phyloP scores from a whole-genome alignment of 2,888 invertebrate species.

The Drosophila demipolita region DNA sequence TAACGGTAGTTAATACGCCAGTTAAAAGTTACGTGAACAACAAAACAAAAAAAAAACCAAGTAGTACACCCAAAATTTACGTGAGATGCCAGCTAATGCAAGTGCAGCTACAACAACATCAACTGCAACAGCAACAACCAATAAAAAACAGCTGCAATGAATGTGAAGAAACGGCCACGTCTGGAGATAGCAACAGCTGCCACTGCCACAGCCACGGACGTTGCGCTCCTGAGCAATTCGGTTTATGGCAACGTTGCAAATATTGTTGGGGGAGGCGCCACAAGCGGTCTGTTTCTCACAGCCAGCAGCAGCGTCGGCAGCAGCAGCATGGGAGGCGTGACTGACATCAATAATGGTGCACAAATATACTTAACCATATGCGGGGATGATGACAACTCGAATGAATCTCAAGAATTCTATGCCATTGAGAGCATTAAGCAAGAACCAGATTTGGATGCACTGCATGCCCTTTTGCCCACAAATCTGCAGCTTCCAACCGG shows the following conservation, averaged over 20 bases:
- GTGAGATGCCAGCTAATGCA: slow-evolving; percentile 42
- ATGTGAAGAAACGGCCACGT: slow-evolving; percentile 69
- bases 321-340: slow-evolving; percentile 25
- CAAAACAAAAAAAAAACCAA: slow-evolving; percentile 14
- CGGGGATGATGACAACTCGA: slow-evolving; percentile 74
- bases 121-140: slow-evolving; percentile 11
- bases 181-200: slow-evolving; percentile 63
- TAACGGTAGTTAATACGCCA: slow-evolving; percentile 50
- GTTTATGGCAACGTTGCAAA: slow-evolving; percentile 32
- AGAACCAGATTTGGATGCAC: slow-evolving; percentile 73
- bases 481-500: slow-evolving; percentile 78
- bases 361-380: slow-evolving; percentile 79
- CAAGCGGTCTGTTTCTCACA: slow-evolving; percentile 52
- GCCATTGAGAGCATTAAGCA: slow-evolving; percentile 77
- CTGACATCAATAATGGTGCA: slow-evolving; percentile 52
- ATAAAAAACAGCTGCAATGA: slow-evolving; percentile 56
- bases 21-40: slow-evolving; percentile 59
- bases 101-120: slow-evolving; percentile 14
- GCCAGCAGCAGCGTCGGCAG: slow-evolving; percentile 28
- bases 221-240: slow-evolving; percentile 19
- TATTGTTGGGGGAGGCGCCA: slow-evolving; percentile 1
- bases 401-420: slow-evolving; percentile 79
- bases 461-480: slow-evolving; percentile 69
- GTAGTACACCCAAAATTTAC: slow-evolving; percentile 25
- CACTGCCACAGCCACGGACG: slow-evolving; percentile 42